phyloP scores from a whole-genome alignment of 2,113 vertebrate species.

The Paramormyrops kingsleyae region DNA sequence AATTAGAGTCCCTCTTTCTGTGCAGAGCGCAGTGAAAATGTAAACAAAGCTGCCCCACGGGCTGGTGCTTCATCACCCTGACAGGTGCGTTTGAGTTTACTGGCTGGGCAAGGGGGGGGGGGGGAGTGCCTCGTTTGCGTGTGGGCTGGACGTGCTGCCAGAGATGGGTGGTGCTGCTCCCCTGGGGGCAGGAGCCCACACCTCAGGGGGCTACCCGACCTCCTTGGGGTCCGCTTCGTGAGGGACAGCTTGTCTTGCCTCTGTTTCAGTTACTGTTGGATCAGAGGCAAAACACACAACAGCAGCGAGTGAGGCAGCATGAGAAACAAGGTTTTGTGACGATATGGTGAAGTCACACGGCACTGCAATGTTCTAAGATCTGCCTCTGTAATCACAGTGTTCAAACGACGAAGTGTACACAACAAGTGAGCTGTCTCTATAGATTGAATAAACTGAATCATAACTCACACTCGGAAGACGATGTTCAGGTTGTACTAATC shows the following conservation, averaged over 20 bases:
- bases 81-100: conserved; percentile 99
- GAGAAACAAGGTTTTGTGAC: not conserved
- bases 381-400: not conserved
- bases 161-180: conserved; percentile 67
- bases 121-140: conserved; percentile 92
- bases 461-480: conserved; percentile 33
- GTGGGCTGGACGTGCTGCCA: conserved; percentile 57
- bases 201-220: not conserved
- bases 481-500: not conserved
- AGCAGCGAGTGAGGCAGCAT: not conserved
- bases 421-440: conserved; percentile 19
- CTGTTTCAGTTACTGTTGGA: not conserved
- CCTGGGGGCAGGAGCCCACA: conserved; percentile 54
- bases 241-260: not conserved
- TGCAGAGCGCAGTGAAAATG: conserved; percentile 98
- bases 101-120: conserved; percentile 82
- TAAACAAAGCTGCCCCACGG: conserved; percentile 99
- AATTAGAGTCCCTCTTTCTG: conserved; percentile 99
- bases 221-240: not conserved
- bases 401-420: not conserved
- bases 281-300: not conserved
- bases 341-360: not conserved
- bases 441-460: conserved; percentile 43
- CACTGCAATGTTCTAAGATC: not conserved
- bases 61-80: conserved; percentile 99